Base-by-base conservation (phyloP, 2,113 vertebrate genomes). In the Myotis davidii region DNA sequence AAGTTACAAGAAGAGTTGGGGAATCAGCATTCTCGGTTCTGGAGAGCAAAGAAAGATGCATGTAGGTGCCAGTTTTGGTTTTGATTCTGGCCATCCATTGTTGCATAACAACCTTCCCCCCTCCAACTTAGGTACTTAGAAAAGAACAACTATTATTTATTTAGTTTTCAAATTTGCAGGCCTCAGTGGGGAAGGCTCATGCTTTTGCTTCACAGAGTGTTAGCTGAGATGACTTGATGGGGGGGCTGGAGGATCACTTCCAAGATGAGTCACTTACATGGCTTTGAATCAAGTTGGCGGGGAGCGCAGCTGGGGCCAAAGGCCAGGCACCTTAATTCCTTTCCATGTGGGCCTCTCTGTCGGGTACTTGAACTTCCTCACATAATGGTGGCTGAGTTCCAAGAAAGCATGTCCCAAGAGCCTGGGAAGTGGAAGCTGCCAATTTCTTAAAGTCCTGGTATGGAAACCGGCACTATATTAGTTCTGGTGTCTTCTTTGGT, bases 201-300 rank as follows among this genome's bases (percentile, higher is more conserved):
- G 52, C 56, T 85, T 69, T 94, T 82, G 64, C 39, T 81, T 54
- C 32, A 69, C 20, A 83, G 34, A 78, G 42, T 89, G 21, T 91
- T 42, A 69, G 34, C 50, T 81, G 65, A 37, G 67, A 45, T 52
- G 50, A 10, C 54, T 88, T 45, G 29, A 54, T 45, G 27, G 9
- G 72, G 32, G 12, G 1, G 21, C 65, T 59, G 45, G 17, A 85
- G 48, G 29, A 52, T 85, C 29, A 17, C 23, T 82, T 96, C 34
- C 74, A 91, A 83, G 54, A 72, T 91, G 85, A 96, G 69, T 94
- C 69, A 67, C 29, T 54, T 32, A 39, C 25, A 69, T 94, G 90
- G 89, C 59, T 94, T 77, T 59, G 50, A 37, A 59, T 76, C 74
- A 65, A 74, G 50, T 52, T 67, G 82, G 88, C 37, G 1, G 32